A percentile compares a stretch with the other conserved stretches of the same genome.
These are phyloP conservation scores for Pasiphila rectangulata DNA, from an alignment of 2,888 invertebrate genomes.

Conservation along the genomic window DNA sequence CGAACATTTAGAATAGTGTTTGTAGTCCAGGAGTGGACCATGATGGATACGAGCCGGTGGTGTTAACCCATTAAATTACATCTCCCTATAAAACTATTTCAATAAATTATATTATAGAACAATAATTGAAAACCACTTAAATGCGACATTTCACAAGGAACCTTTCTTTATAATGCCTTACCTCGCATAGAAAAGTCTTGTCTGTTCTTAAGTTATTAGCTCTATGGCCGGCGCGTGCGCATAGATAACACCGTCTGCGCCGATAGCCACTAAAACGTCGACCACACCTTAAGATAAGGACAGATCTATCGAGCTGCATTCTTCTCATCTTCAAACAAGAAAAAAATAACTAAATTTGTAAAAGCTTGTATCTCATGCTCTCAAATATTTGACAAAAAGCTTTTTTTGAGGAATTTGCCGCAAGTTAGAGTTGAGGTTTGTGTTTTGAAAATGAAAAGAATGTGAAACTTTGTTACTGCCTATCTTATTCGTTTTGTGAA, in stretches of 20 bases:
- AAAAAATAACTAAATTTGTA: slow-evolving; percentile 18
- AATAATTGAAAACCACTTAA: too few species aligned
- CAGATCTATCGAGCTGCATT: slow-evolving; percentile 34
- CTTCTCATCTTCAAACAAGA: slow-evolving; percentile 17
- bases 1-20: slow-evolving; percentile 37
- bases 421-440: background rate
- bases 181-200: too few species aligned
- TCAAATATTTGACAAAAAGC: slow-evolving; percentile 4
- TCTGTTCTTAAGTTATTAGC: slow-evolving; percentile 17
- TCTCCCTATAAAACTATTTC: too few species aligned
- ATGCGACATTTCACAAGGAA: too few species aligned
- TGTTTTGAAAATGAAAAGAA: background rate
- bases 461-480: too few species aligned
- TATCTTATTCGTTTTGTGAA: too few species aligned
- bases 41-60: too few species aligned
- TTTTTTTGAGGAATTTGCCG: background rate
- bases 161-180: too few species aligned
- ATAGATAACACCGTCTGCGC: slow-evolving; percentile 54
- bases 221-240: slow-evolving; percentile 57
- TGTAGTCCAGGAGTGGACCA: too few species aligned
- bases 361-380: slow-evolving; percentile 7
- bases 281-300: slow-evolving; percentile 54
- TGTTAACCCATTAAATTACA: too few species aligned
- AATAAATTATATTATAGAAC: too few species aligned
- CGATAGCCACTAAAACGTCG: slow-evolving; percentile 68